phyloP scores from a whole-genome alignment of 2,888 invertebrate genomes.

The Acronicta psi region DNA sequence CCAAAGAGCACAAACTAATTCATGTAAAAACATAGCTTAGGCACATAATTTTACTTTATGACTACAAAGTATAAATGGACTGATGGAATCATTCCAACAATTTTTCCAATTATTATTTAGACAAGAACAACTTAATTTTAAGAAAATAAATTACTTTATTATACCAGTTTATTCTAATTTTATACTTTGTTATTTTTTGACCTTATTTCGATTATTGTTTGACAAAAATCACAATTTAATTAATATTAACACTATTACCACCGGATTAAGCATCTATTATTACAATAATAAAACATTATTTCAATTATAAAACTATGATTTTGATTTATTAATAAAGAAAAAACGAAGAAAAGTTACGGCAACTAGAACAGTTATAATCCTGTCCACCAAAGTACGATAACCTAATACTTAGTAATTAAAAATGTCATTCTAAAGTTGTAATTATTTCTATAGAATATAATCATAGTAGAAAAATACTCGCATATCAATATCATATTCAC shows the following conservation, averaged over 20 bases:
- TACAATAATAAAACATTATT: constrained; percentile 11
- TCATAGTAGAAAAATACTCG: constrained; percentile 66
- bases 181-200: constrained; percentile 18
- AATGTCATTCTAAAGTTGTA: constrained; percentile 26
- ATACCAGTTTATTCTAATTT: constrained; percentile 21
- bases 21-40: constrained; percentile 23
- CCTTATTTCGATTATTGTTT: constrained; percentile 33
- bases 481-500: constrained; percentile 67
- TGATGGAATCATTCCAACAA: constrained; percentile 69
- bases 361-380: constrained; percentile 26
- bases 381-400: constrained; percentile 36
- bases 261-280: constrained; percentile 7
- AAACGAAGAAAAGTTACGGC: constrained; percentile 6
- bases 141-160: constrained; percentile 20
- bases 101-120: constrained; percentile 32
- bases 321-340: constrained; percentile 2
- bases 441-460: constrained; percentile 43
- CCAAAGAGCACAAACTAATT: constrained; percentile 48
- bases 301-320: too few relatives aligned
- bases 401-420: constrained; percentile 16
- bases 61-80: constrained; percentile 51
- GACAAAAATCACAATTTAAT: constrained; percentile 4
- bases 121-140: constrained; percentile 36
- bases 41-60: constrained; percentile 21
- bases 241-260: constrained; percentile 1